Percentiles rank a stretch among this genome's conserved stretches.
Conservation (phyloP, 2,113 vertebrate genomes). For the Percina caprodes region DNA sequence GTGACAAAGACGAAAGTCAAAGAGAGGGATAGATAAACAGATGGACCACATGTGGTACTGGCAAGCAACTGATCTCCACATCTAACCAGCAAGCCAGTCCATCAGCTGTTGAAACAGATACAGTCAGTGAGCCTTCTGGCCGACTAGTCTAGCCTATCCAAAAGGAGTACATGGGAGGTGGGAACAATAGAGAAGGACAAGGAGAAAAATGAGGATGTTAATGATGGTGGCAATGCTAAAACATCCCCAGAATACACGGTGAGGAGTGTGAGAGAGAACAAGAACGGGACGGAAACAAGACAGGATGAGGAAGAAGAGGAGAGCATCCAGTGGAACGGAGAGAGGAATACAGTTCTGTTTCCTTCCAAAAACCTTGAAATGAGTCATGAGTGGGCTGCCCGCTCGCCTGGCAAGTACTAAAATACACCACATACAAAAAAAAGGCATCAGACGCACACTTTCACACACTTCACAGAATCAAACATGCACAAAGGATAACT, state of each 20-base stretch:
- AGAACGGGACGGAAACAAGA: slow-evolving; percentile 41
- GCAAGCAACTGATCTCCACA: slow-evolving; percentile 59
- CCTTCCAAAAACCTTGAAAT: slow-evolving; percentile 74
- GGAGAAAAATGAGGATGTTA: neutral
- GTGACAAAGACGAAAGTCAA: slow-evolving; percentile 30
- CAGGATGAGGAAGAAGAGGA: slow-evolving; percentile 52
- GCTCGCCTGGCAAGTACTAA: slow-evolving; percentile 78
- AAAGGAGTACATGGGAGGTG: slow-evolving; percentile 41
- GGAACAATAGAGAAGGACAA: neutral
- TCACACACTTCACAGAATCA: slow-evolving; percentile 47
- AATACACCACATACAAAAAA: slow-evolving; percentile 71
- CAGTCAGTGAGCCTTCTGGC: slow-evolving; percentile 48
- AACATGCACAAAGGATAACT: slow-evolving; percentile 47
- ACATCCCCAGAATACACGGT: neutral
- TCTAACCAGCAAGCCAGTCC: slow-evolving; percentile 62
- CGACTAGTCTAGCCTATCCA: slow-evolving; percentile 35
- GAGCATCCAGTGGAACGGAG: slow-evolving; percentile 63
- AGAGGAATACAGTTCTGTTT: slow-evolving; percentile 65
- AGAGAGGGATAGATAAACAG: slow-evolving; percentile 63
- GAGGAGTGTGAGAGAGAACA: slow-evolving; percentile 14
- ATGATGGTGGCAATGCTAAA: neutral
- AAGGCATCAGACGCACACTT: slow-evolving; percentile 52
- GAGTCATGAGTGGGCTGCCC: slow-evolving; percentile 82
- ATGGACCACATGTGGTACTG: slow-evolving; percentile 68
- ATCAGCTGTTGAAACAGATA: slow-evolving; percentile 67